Base-by-base conservation (phyloP, 2,113 vertebrate species). In the Acanthochromis polyacanthus region DNA sequence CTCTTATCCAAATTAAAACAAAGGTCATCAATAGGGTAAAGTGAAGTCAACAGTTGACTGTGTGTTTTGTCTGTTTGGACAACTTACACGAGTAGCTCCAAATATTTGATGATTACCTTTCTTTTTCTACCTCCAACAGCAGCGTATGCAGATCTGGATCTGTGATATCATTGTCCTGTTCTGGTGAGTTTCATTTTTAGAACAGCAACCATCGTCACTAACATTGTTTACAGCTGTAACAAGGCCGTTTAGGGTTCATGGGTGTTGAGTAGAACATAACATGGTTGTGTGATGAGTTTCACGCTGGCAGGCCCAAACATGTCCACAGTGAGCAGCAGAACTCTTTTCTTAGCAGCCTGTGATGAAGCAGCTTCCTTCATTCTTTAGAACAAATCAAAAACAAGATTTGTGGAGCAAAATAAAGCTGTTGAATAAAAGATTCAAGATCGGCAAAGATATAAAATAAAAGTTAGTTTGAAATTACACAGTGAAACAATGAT, bases 161-260 rank as follows among this genome's bases (percentile, higher is more conserved):
- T 32, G 94, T 95, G 43, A 55, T 96, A 6, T 91, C 95, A 12
- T 85, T 96, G 59, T 74, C 80, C 30, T 96, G 95, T 73, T 95
- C 94, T 91, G 93, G 95, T 95, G 70, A 92, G 92, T 68, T 67
- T 51, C 43, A 22, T 48, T 70, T 68, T 75, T 53, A 28, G 16
- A 50, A 28, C 38, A 53, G 7, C 19, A 40, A 9, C 14, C 16
- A 8, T 0, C 4, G 3, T 57, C 12, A 32, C 20, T 16, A 20
- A 25, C 16, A 50, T 14, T 61, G 62, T 81, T 77, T 32, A 28
- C 30, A 56, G 5, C 4, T 62, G 61, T 16, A 38, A 45, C 48
- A 20, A 51, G 45, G 1, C 17, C 20, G 17, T 61, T 7, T n/a
- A 32, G 4, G 11, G 1, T 20, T 80, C 12, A 17, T 11, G 1